Evolutionary conservation across 1,140 invertebrate species (phyloP).

Genomic region (Ooceraea biroi): DNA sequence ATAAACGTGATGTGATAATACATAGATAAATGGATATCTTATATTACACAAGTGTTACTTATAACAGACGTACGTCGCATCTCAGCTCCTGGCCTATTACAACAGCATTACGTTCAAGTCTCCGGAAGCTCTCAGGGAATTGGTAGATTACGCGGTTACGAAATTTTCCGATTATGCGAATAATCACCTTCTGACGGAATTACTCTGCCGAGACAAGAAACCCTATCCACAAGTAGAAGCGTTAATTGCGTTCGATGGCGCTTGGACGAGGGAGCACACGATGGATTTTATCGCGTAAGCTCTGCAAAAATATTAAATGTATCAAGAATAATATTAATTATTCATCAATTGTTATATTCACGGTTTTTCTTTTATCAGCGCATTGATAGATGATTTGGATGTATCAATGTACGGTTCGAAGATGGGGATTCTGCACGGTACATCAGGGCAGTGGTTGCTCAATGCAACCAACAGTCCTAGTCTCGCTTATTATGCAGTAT

Average conservation of each 20-base stretch:
- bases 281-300: constrained; percentile 87
- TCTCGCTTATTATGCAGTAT: constrained; percentile 59
- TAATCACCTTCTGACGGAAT: constrained; percentile 70
- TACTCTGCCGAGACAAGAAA: constrained; percentile 80
- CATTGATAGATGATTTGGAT: constrained; percentile 84
- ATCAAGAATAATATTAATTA: neutral
- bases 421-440: constrained; percentile 87
- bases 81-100: constrained; percentile 76
- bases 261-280: constrained; percentile 86
- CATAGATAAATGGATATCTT: neutral
- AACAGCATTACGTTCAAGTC: constrained; percentile 74
- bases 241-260: constrained; percentile 86
- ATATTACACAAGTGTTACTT: constrained; percentile 22
- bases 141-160: constrained; percentile 68
- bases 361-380: constrained; percentile 72
- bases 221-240: constrained; percentile 84
- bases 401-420: constrained; percentile 87
- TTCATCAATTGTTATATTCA: constrained; percentile 6
- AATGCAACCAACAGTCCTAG: constrained; percentile 83
- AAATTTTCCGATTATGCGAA: constrained; percentile 73
- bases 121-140: constrained; percentile 66
- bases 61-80: constrained; percentile 72
- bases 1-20: constrained; percentile 20
- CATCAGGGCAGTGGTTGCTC: constrained; percentile 87
- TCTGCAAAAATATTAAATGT: no score